Percentiles rank a stretch among this genome's conserved stretches.
These are phyloP conservation scores for Zonotrichia albicollis DNA, from an alignment of 2,797 vertebrate genomes.

Conservation along the genomic window DNA sequence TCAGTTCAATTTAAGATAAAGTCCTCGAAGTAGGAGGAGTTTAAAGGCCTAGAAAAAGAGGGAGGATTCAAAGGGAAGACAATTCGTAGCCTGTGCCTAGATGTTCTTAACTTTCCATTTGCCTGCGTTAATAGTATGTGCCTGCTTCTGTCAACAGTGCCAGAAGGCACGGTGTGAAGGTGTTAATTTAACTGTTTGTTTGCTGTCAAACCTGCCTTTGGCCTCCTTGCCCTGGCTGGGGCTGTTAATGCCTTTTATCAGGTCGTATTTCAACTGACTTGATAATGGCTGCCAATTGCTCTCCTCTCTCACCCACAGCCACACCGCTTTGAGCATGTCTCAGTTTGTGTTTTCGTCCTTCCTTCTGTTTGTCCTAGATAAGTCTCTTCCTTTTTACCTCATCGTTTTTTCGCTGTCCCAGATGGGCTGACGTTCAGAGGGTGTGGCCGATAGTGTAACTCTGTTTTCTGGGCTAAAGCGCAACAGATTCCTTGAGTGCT, in stretches of 20 bases:
- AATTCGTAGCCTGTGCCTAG: background rate
- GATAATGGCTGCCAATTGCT: background rate
- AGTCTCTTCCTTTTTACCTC: background rate
- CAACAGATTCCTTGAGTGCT: background rate
- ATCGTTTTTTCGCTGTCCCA: background rate
- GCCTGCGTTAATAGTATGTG: background rate
- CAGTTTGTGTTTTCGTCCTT: background rate
- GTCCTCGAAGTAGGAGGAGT: background rate
- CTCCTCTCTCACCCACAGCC: background rate
- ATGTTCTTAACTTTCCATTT: background rate
- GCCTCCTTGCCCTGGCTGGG: background rate
- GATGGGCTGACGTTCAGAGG: background rate
- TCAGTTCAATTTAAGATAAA: background rate
- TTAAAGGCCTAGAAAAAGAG: background rate
- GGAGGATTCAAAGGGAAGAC: background rate
- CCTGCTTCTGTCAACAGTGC: background rate
- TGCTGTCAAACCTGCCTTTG: background rate
- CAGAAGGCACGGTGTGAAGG: background rate
- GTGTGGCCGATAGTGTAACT: background rate
- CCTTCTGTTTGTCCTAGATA: constrained; percentile 3
- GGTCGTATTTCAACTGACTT: background rate
- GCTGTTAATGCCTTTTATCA: background rate
- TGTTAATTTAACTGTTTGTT: background rate
- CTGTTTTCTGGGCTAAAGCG: background rate
- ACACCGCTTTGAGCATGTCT: background rate